Percentiles rank a stretch among this genome's conserved stretches.
phyloP scores from a whole-genome alignment of 2,113 vertebrate species.

The Heterotis niloticus region DNA sequence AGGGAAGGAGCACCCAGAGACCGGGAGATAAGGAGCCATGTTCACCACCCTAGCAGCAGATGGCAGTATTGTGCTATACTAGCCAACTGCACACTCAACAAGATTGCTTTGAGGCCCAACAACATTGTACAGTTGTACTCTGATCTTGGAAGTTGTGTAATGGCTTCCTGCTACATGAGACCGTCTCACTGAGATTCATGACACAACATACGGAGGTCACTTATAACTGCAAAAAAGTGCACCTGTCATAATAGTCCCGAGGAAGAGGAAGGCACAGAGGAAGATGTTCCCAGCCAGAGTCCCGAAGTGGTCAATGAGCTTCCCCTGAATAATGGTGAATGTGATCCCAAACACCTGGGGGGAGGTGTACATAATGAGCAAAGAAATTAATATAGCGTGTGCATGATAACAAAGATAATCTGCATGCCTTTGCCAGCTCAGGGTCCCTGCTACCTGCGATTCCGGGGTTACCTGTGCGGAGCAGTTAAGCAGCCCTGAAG shows the following conservation, averaged over 20 bases:
- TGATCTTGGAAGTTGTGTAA: not conserved
- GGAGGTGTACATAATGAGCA: not conserved
- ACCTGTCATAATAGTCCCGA: conserved; percentile 84
- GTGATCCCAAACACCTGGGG: conserved; percentile 87
- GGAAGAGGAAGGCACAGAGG: conserved; percentile 74
- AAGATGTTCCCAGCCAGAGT: conserved; percentile 80
- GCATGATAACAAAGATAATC: not conserved
- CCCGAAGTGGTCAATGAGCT: conserved; percentile 76
- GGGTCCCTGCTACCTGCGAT: not conserved
- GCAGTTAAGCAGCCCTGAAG: conserved; percentile 89
- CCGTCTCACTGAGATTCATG: conserved; percentile 12
- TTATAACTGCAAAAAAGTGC: conserved; percentile 24
- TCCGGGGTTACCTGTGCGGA: conserved; percentile 79
- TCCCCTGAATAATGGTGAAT: conserved; percentile 86
- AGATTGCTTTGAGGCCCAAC: not conserved
- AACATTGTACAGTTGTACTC: not conserved
- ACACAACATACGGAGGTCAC: not conserved
- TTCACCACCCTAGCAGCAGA: conserved; percentile 40
- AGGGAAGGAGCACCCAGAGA: conserved; percentile 10
- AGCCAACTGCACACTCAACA: not conserved
- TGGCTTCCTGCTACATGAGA: too few species aligned
- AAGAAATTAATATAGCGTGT: not conserved
- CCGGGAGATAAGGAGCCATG: not conserved
- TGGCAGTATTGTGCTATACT: conserved; percentile 21
- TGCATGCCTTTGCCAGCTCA: not conserved